Conservation (phyloP, 2,797 vertebrate genomes). For the Macropodus opercularis region DNA sequence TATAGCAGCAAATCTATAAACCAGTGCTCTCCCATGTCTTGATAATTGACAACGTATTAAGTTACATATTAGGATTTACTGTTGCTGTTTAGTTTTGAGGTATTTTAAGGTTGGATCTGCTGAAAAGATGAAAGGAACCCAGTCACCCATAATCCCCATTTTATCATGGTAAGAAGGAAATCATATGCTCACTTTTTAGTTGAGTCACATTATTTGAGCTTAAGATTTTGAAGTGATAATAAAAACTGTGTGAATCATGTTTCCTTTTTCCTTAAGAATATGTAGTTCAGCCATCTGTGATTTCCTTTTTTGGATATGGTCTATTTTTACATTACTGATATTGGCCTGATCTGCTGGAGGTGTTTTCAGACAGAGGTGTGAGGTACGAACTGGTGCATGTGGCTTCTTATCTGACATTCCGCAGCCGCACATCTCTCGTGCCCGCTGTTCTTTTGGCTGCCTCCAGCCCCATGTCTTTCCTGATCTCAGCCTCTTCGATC, state of each 20-base stretch:
- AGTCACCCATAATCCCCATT: not conserved
- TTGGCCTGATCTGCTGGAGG: slow-evolving; percentile 43
- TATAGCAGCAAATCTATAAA: not conserved
- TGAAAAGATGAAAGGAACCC: slow-evolving; percentile 10
- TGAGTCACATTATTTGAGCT: slow-evolving; percentile 13
- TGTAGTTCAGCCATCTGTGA: slow-evolving; percentile 22
- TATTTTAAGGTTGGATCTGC: slow-evolving; percentile 5
- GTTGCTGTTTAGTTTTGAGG: slow-evolving; percentile 5
- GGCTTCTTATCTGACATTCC: slow-evolving; percentile 62
- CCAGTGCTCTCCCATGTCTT: not conserved
- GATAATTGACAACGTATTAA: slow-evolving; percentile 3
- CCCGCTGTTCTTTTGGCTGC: slow-evolving; percentile 49
- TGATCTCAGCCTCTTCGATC: slow-evolving; percentile 62
- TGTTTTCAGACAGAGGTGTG: slow-evolving; percentile 57
- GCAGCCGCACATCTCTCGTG: slow-evolving; percentile 46
- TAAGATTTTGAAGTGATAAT: slow-evolving; percentile 10
- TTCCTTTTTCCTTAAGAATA: slow-evolving; percentile 14
- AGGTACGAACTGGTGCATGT: slow-evolving; percentile 41
- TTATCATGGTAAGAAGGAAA: slow-evolving; percentile 19
- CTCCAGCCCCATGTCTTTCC: slow-evolving; percentile 33
- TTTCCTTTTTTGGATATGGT: slow-evolving; percentile 38
- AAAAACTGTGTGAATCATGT: slow-evolving; percentile 16
- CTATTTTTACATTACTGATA: slow-evolving; percentile 57
- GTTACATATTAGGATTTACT: slow-evolving; percentile 3
- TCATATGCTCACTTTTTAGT: slow-evolving; percentile 5